phyloP scores from a whole-genome alignment of 2,888 invertebrate genomes.

The Lasioglossum malachurum region DNA sequence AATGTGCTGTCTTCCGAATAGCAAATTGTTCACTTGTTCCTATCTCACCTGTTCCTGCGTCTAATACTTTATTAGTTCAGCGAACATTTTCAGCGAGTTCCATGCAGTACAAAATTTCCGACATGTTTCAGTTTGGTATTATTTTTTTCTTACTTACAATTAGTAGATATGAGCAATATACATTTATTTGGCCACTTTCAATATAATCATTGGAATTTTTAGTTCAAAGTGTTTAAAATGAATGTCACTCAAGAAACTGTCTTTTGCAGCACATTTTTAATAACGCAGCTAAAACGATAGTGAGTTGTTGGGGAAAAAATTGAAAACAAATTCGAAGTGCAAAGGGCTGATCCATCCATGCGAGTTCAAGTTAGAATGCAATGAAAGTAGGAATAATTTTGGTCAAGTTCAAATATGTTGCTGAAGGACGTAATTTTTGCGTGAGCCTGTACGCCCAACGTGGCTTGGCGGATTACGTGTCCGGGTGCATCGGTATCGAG shows the following conservation, averaged over 20 bases:
- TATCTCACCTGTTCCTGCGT: not conserved
- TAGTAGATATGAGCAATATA: no score
- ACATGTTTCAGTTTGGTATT: not conserved
- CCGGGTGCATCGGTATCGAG: slow-evolving; percentile 39
- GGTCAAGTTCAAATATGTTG: not conserved
- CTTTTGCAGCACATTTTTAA: no score
- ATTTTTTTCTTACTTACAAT: no score
- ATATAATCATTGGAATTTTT: no score
- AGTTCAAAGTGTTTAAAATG: no score
- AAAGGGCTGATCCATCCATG: no score
- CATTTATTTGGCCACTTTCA: no score
- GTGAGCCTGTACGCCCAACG: slow-evolving; percentile 9
- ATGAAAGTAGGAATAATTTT: not conserved
- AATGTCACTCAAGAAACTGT: no score
- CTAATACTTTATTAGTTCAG: not conserved
- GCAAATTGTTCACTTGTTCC: not conserved
- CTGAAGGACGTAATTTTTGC: not conserved
- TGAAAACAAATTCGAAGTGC: no score
- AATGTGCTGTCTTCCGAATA: not conserved
- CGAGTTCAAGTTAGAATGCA: no score
- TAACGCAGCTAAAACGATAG: no score
- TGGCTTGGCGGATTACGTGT: slow-evolving; percentile 37
- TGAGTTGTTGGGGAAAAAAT: no score
- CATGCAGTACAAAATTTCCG: not conserved
- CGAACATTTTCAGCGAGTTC: not conserved